These are phyloP conservation scores for Leptinotarsa defecta DNA, from an alignment of 1,140 invertebrate genomes.

Conservation along the genomic window DNA sequence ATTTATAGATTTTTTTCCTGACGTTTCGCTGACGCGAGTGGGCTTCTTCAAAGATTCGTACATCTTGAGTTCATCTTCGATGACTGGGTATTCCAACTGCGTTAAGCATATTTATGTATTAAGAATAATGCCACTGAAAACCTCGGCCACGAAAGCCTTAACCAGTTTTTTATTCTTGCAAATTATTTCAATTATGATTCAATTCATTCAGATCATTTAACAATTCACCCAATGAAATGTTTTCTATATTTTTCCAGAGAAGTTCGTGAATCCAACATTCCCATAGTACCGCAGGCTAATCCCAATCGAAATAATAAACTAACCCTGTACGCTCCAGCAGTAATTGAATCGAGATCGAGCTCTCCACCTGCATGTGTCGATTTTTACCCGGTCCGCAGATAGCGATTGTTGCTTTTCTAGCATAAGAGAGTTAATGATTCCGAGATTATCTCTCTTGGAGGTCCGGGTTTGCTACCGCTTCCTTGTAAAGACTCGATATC, in stretches of 20 bases:
- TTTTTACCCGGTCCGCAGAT: conserved; percentile 14
- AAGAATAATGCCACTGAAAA: too few species aligned
- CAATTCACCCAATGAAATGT: neutral
- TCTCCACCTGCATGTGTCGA: conserved; percentile 16
- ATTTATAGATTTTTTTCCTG: too few species aligned
- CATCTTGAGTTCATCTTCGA: too few species aligned
- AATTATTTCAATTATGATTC: too few species aligned
- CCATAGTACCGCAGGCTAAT: neutral
- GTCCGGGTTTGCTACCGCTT: conserved; percentile 18
- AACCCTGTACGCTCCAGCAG: neutral
- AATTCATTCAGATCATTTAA: neutral
- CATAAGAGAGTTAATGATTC: conserved; percentile 15
- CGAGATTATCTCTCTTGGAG: conserved; percentile 19
- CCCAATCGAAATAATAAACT: neutral
- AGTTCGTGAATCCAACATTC: neutral
- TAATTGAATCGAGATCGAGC: conserved; percentile 6
- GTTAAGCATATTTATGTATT: too few species aligned
- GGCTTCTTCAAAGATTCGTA: too few species aligned
- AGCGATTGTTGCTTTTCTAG: conserved; percentile 19
- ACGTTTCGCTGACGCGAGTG: too few species aligned
- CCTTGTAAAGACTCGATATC: conserved; percentile 20
- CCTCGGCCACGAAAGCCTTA: too few species aligned
- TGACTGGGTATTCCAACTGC: too few species aligned
- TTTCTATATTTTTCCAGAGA: neutral
- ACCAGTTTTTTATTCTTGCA: too few species aligned